phyloP scores from a whole-genome alignment of 2,888 invertebrate species.

The Parnassius smintheus region DNA sequence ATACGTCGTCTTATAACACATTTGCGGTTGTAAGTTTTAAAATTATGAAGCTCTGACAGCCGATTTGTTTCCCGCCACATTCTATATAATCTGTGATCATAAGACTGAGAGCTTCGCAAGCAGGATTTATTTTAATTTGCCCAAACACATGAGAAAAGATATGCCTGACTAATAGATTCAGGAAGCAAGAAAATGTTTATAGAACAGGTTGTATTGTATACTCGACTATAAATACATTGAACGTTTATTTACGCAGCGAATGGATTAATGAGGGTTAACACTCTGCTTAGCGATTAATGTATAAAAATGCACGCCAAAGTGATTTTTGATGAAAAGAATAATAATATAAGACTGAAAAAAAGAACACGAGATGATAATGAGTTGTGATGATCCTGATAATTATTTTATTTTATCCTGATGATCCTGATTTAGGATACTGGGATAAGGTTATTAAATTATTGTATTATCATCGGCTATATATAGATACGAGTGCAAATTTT shows the following conservation, averaged over 20 bases:
- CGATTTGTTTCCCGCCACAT: slow-evolving; percentile 17
- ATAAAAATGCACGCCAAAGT: slow-evolving; percentile 20
- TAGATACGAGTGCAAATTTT: too few relatives aligned
- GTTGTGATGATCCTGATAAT: too few relatives aligned
- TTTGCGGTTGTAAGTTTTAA: slow-evolving; percentile 2
- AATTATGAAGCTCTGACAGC: slow-evolving; percentile 3
- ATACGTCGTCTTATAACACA: background rate
- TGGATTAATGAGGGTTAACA: slow-evolving; percentile 31
- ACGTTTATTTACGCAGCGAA: slow-evolving; percentile 31
- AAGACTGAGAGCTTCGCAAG: slow-evolving; percentile 7
- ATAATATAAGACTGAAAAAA: too few relatives aligned
- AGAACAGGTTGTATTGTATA: slow-evolving; percentile 33
- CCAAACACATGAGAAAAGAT: slow-evolving; percentile 28
- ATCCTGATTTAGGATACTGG: too few relatives aligned
- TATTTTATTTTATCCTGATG: too few relatives aligned
- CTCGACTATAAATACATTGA: slow-evolving; percentile 32
- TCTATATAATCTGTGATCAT: slow-evolving; percentile 19
- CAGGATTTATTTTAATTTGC: slow-evolving; percentile 24
- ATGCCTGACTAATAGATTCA: slow-evolving; percentile 29
- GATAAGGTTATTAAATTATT: too few relatives aligned
- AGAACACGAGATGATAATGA: too few relatives aligned
- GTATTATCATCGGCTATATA: too few relatives aligned
- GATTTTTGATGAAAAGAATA: background rate
- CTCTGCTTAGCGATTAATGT: slow-evolving; percentile 22
- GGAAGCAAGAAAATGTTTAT: slow-evolving; percentile 32